Evolutionary conservation across 1,140 invertebrate genomes (phyloP), one percentile per base, ranked within the genome.

Genomic region (Aphelenchoides besseyi): DNA sequence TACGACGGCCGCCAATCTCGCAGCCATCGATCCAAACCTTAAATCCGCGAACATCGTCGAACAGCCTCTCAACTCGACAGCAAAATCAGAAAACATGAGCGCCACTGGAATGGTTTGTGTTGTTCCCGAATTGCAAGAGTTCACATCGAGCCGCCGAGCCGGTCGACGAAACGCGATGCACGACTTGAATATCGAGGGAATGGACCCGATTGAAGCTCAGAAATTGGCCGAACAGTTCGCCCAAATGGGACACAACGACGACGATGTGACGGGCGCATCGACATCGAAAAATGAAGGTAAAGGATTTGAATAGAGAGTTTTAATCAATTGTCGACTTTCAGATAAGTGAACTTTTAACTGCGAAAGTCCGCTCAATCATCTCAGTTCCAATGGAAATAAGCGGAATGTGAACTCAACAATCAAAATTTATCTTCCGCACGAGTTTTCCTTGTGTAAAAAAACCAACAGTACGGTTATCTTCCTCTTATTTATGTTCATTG

Each of bases 241-340:
- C 5, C 55, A 33, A 12, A 59, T 59, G 55, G 55, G 26, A 28
- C 55, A 59, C 55, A 23, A 59, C 5, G 55, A 59, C 26, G 55
- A 59, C 55, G 37, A 41, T 41, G 5, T 41, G n/a, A 16, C 5
- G 5, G 55, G 23, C 5, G 5, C 55, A 28, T 8, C 55, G 5
- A 59, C 55, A 5, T 59, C 55, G 5, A 18, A 18, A 59, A 23
- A 59, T 59, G 55, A 59, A 59, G 55, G 55, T 59, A 33, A 48
- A 23, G 12, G 41, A 48, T 48, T n/a, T 23, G 41, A 48, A 48
- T 48, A 23, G 41, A 23, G 12, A 48, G 41, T 48, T 48, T 12
- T 48, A 48, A 48, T 48, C 41, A 12, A 16, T 48, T 48, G 12
- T 48, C 23, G 12, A 12, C 23, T 23, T 48, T 48, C 23, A 48